A percentile compares a stretch with the other conserved stretches of the same genome.
Conservation (phyloP, 1,140 invertebrate species). For the Ridgeia piscesae region DNA sequence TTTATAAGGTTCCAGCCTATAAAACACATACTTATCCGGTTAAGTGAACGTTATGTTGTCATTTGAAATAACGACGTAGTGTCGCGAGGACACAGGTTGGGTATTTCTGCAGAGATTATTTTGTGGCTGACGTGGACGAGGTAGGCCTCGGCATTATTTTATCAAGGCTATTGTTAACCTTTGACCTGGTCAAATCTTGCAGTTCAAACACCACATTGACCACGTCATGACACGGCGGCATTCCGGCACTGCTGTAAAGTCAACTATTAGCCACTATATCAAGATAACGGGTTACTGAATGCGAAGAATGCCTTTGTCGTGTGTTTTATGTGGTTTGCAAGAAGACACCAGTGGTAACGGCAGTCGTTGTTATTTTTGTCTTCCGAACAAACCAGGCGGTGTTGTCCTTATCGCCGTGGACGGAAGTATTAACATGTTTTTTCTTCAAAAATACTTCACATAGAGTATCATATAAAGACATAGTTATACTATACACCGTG, state of each 20-base stretch:
- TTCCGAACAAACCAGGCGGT: not conserved
- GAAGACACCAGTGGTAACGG: not conserved
- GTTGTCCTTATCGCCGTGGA: not conserved
- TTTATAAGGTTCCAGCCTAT: not conserved
- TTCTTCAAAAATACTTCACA: not conserved
- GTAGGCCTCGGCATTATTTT: not conserved
- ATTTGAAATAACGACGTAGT: not conserved
- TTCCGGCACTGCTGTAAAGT: not conserved
- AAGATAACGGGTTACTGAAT: not conserved
- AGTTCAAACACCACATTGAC: not conserved
- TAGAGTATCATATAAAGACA: not conserved
- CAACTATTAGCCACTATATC: not conserved
- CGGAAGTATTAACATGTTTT: not conserved
- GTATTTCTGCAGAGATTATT: not conserved
- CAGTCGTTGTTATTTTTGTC: not conserved
- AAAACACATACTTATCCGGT: not conserved
- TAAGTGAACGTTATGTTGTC: not conserved
- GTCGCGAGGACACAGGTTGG: not conserved
- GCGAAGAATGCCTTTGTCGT: not conserved
- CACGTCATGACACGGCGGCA: not conserved
- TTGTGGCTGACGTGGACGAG: not conserved
- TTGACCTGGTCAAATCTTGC: not conserved
- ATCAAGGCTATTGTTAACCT: not conserved
- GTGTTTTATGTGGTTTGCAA: not conserved
- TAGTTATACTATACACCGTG: not conserved